A percentile compares a stretch with the other conserved stretches of the same genome.
These are phyloP conservation scores for Acrobasis suavella DNA, from an alignment of 2,888 invertebrate genomes.

Conservation along the genomic window DNA sequence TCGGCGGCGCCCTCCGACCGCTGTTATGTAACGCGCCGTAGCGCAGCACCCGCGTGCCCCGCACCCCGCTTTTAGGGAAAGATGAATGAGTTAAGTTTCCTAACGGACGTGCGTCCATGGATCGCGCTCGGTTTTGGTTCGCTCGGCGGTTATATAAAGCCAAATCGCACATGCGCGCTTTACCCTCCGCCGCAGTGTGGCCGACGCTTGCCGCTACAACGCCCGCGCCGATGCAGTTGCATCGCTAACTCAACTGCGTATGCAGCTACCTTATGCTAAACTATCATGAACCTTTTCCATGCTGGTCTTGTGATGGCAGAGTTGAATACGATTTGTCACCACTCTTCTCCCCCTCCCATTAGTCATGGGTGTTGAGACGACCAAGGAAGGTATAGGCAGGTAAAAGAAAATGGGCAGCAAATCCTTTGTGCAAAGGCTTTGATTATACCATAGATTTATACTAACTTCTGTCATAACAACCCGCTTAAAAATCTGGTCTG, in stretches of 20 bases:
- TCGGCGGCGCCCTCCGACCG: conserved; percentile 53
- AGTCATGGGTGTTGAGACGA: too few relatives aligned
- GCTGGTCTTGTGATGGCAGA: too few relatives aligned
- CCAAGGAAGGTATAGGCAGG: too few relatives aligned
- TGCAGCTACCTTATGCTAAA: too few relatives aligned
- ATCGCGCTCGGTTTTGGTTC: conserved; percentile 63
- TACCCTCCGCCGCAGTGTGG: conserved; percentile 34
- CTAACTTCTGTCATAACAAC: too few relatives aligned
- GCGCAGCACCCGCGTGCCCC: conserved; percentile 65
- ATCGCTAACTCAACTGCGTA: background rate
- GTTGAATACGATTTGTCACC: too few relatives aligned
- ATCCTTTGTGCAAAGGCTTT: too few relatives aligned
- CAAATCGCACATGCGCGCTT: conserved; percentile 60
- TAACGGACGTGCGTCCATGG: conserved; percentile 74
- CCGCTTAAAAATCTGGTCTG: too few relatives aligned
- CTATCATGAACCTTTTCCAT: too few relatives aligned
- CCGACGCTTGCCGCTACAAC: conserved; percentile 33
- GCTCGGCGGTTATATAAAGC: conserved; percentile 69
- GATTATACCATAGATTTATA: too few relatives aligned
- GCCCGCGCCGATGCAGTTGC: conserved; percentile 42
- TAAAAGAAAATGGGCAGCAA: too few relatives aligned
- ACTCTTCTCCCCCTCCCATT: too few relatives aligned
- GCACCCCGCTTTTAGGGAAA: conserved; percentile 74
- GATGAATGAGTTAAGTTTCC: conserved; percentile 81
- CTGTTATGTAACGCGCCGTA: conserved; percentile 73